Percentiles rank a stretch among this genome's conserved stretches.
Conservation (phyloP, 2,888 invertebrate genomes). For the Raillietiella orientalis region DNA sequence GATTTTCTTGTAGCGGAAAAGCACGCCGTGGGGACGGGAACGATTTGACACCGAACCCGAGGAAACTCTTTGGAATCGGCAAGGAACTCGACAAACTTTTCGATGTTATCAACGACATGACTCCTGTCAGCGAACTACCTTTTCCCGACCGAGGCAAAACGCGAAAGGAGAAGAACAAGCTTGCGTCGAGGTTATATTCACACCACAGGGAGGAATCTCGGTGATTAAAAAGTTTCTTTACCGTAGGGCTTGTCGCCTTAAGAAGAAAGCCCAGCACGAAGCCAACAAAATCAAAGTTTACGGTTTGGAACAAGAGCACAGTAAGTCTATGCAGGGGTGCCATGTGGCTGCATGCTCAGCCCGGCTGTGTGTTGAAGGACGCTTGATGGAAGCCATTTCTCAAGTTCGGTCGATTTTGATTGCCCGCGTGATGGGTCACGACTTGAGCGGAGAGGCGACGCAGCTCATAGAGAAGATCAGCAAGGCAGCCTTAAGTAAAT, state of each 20-base stretch:
- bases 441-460: slow-evolving; percentile 24
- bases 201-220: too few relatives aligned
- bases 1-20: slow-evolving; percentile 30
- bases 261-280: slow-evolving; percentile 97
- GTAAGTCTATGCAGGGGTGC: slow-evolving; percentile 21
- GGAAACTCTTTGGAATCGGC: slow-evolving; percentile 63
- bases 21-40: slow-evolving; percentile 90
- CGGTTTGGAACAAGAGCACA: slow-evolving; percentile 75
- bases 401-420: too few relatives aligned
- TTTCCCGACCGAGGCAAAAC: slow-evolving; percentile 61
- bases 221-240: slow-evolving; percentile 4
- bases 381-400: too few relatives aligned
- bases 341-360: slow-evolving; percentile 1
- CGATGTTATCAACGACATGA: slow-evolving; percentile 75
- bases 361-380: not conserved
- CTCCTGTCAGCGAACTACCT: slow-evolving; percentile 70
- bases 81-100: slow-evolving; percentile 67
- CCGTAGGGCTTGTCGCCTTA: slow-evolving; percentile 58
- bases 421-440: not conserved
- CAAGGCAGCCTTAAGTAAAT: slow-evolving; percentile 34
- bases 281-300: slow-evolving; percentile 86
- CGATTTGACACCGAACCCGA: slow-evolving; percentile 77
- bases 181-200: slow-evolving; percentile 35
- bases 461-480: slow-evolving; percentile 32
- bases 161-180: slow-evolving; percentile 89